These are phyloP conservation scores for Centropus unirufus DNA, from an alignment of 2,113 vertebrate genomes.

Conservation along the genomic window DNA sequence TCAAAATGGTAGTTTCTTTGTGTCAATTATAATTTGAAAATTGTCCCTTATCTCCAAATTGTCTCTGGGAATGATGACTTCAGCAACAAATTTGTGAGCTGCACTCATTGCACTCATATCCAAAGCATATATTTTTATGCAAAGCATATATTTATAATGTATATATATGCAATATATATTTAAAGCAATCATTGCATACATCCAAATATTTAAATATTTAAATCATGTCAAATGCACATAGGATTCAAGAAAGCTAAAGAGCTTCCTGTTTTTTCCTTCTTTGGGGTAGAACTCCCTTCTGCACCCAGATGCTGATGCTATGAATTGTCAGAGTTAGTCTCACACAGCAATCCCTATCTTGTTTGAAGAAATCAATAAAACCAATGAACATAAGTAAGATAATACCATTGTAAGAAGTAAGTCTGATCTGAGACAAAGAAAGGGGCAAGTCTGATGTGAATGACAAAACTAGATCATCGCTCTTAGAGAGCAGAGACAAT, in stretches of 20 bases:
- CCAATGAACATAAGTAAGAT: not conserved
- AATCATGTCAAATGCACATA: not conserved
- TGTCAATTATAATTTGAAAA: not conserved
- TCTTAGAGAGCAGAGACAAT: not conserved
- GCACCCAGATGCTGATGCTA: not conserved
- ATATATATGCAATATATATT: too few relatives aligned
- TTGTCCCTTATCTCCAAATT: not conserved
- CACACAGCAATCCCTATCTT: not conserved
- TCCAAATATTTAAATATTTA: not conserved
- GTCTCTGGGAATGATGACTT: not conserved
- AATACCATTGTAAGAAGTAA: not conserved
- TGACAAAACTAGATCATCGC: not conserved
- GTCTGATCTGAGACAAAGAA: not conserved
- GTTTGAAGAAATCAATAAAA: not conserved
- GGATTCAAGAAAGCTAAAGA: not conserved
- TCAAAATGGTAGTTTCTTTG: not conserved
- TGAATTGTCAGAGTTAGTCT: not conserved
- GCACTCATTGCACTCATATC: too few relatives aligned
- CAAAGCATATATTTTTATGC: too few relatives aligned
- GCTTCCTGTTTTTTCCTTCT: not conserved
- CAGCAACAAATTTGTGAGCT: not conserved
- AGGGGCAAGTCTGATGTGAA: not conserved
- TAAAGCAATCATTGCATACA: not conserved
- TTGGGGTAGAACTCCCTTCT: not conserved
- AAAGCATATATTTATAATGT: too few relatives aligned